Evolutionary conservation across 2,888 invertebrate species (phyloP), one percentile per base, ranked within the genome.

Genomic region (Parelbella ahira): DNA sequence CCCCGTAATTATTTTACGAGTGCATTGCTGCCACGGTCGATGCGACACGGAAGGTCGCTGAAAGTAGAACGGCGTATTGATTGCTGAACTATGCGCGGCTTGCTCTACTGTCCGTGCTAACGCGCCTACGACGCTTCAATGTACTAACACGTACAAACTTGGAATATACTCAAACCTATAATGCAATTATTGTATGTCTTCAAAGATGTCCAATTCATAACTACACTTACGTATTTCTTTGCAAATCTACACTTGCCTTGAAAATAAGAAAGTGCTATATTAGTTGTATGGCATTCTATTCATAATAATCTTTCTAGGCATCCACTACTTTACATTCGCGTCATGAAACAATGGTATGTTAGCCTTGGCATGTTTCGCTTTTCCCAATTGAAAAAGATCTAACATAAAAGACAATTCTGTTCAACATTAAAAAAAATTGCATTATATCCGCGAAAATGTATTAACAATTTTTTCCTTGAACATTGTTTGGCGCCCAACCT

Each of bases 21-120:
- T 39, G 39, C 39, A 39, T 9, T 38, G 23, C 53, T 49, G 53
- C n/a, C 54, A 54, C 53, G 51, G 53, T 45, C 46, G 53, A 30
- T 36, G 44, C 51, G 53, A 50, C 48, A 46, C 41, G 50, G 58
- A 60, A 64, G 64, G 65, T 56, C 64, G 60, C 50, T 52, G 55
- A 59, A 69, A 66, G 53, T 70, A 48, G 69, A 71, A 46, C 71
- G 56, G 45, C 44, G 61, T 68, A 71, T 71, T 65, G 71, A 71
- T 71, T 63, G 49, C 56, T 47, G 53, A 48, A 44, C 48, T n/a
- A 51, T 52, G 54, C 59, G n/a, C 56, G 55, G 45, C 45, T 43
- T 42, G 46, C 48, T 48, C 32, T 45, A 47, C 38, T 24, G 21
- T 30, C 34, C 38, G 20, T 32, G 23, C 19, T 30, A 32, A 39